A percentile compares a stretch with the other conserved stretches of the same genome.
phyloP scores from a whole-genome alignment of 2,113 vertebrate genomes.

The Petrocephalus zakoni region DNA sequence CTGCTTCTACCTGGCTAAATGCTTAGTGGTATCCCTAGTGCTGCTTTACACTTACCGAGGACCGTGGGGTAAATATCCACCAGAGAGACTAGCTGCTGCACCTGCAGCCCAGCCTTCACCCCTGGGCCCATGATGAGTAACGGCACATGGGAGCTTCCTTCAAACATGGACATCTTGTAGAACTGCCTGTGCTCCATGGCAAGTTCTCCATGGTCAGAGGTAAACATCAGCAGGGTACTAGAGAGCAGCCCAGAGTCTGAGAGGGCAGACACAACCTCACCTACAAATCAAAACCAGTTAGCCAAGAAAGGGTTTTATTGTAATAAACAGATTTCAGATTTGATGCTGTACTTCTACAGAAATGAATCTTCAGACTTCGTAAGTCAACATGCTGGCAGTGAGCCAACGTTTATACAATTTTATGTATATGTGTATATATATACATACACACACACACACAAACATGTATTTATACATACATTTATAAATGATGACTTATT shows the following conservation, averaged over 20 bases:
- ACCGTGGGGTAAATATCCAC: slow-evolving; percentile 92
- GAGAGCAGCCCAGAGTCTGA: slow-evolving; percentile 64
- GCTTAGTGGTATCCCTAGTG: neutral
- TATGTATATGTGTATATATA: neutral
- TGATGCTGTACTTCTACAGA: neutral
- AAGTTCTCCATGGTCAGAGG: slow-evolving; percentile 87
- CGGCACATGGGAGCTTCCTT: slow-evolving; percentile 86
- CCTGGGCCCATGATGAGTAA: slow-evolving; percentile 80
- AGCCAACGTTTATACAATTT: neutral
- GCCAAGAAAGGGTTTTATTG: neutral
- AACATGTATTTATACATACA: neutral
- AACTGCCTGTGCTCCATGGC: slow-evolving; percentile 97
- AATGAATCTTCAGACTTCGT: neutral
- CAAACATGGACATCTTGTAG: slow-evolving; percentile 99
- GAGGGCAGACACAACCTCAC: slow-evolving; percentile 76
- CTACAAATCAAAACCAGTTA: slow-evolving; percentile 47
- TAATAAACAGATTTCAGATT: neutral
- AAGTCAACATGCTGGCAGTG: neutral
- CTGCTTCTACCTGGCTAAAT: neutral
- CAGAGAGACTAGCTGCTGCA: slow-evolving; percentile 75
- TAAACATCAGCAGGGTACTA: slow-evolving; percentile 80
- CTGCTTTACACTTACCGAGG: slow-evolving; percentile 67
- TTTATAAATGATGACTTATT: neutral
- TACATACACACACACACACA: too few relatives aligned
- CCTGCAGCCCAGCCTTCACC: slow-evolving; percentile 58